Conservation (phyloP, 2,888 invertebrate species). For the Galeruca laticollis region DNA sequence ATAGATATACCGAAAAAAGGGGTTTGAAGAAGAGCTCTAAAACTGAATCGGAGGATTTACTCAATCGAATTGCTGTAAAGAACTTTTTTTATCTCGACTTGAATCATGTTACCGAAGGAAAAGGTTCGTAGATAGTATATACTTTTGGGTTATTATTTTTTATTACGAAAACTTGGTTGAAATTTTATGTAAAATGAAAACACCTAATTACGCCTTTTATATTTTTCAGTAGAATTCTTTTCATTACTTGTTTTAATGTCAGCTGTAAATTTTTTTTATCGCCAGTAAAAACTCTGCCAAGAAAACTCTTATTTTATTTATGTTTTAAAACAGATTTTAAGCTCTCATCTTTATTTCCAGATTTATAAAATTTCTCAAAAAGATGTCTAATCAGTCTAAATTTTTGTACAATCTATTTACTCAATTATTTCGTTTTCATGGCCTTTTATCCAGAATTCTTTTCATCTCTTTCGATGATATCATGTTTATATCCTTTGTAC, state of each 20-base stretch:
- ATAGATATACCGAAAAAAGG: slow-evolving; percentile 4
- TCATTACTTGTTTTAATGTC: neutral
- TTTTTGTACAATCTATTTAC: no score
- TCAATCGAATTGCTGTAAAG: neutral
- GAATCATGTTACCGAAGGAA: neutral
- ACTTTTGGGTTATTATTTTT: neutral
- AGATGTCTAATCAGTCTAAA: no score
- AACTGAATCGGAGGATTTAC: slow-evolving; percentile 8
- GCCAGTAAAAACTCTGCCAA: neutral
- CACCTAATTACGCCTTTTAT: neutral
- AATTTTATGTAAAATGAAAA: neutral
- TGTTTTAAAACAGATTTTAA: no score
- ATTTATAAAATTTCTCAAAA: no score
- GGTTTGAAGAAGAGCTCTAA: neutral
- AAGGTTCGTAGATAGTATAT: no score
- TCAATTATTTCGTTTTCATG: no score
- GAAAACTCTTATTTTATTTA: neutral
- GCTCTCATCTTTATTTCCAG: no score
- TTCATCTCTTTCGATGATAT: no score
- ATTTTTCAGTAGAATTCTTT: neutral
- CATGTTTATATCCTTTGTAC: no score
- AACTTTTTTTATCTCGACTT: slow-evolving; percentile 4
- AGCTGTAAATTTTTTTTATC: neutral
- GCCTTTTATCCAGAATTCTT: no score
- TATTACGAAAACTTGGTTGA: neutral